phyloP scores from a whole-genome alignment of 2,113 vertebrate genomes.

The Hemibagrus wyckioides region DNA sequence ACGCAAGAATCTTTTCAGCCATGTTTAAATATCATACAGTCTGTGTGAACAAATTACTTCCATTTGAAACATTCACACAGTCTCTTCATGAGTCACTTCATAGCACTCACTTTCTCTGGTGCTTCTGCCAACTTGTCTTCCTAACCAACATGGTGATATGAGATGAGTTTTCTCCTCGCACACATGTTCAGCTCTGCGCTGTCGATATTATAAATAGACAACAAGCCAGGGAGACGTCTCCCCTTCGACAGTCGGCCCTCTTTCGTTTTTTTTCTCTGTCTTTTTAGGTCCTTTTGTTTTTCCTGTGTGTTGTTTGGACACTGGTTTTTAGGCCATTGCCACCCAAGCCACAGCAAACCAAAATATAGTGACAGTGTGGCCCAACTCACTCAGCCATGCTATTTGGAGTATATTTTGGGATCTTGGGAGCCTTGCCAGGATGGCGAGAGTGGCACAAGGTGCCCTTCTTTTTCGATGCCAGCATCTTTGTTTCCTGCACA shows the following conservation, averaged over 20 bases:
- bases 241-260: background rate
- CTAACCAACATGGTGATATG: conserved; percentile 8
- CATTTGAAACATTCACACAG: background rate
- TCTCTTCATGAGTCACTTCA: background rate
- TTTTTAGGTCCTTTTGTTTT: conserved; percentile 48
- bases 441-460: conserved; percentile 25
- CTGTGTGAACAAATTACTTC: background rate
- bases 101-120: background rate
- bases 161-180: background rate
- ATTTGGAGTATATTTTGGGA: conserved; percentile 39
- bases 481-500: conserved; percentile 4
- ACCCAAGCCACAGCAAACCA: conserved; percentile 11
- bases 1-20: background rate
- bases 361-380: conserved; percentile 14
- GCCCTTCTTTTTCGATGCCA: conserved; percentile 46
- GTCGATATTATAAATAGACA: conserved; percentile 8
- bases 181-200: conserved; percentile 8
- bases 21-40: background rate
- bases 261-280: conserved; percentile 23
- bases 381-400: conserved; percentile 9
- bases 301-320: conserved; percentile 15
- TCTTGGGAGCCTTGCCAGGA: background rate
- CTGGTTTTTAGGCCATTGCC: conserved; percentile 16
- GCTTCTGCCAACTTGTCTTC: background rate
- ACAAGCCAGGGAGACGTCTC: conserved; percentile 8